Conservation (phyloP, 2,888 invertebrate genomes). For the Dilophus febrilis region DNA sequence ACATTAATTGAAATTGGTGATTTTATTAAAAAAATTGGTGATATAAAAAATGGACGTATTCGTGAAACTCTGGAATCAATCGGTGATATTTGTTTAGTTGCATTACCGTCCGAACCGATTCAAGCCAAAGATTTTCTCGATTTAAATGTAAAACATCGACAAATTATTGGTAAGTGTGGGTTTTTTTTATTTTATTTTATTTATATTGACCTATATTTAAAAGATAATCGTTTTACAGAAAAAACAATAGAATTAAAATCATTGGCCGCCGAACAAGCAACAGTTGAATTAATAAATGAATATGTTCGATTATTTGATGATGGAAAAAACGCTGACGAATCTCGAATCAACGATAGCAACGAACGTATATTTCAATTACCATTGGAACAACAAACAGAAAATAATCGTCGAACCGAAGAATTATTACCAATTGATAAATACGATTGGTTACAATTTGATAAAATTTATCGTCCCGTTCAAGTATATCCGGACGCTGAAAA, state of each 20-base stretch:
- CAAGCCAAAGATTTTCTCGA: slow-evolving; percentile 42
- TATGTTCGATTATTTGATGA: slow-evolving; percentile 40
- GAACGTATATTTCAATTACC: slow-evolving; percentile 37
- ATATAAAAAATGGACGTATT: slow-evolving; percentile 60
- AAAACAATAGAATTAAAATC: slow-evolving; percentile 39
- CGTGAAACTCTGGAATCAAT: slow-evolving; percentile 49
- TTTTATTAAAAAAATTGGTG: slow-evolving; percentile 34
- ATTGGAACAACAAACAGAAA: slow-evolving; percentile 34
- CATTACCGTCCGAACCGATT: slow-evolving; percentile 43
- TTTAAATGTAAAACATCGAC: slow-evolving; percentile 39
- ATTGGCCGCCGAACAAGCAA: slow-evolving; percentile 54
- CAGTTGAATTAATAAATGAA: slow-evolving; percentile 58
- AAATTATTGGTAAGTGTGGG: slow-evolving; percentile 9
- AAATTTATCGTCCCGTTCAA: slow-evolving; percentile 23
- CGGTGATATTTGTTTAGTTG: slow-evolving; percentile 40
- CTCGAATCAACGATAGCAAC: neutral
- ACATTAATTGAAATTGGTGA: slow-evolving; percentile 14
- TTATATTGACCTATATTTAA: neutral
- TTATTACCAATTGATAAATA: slow-evolving; percentile 24
- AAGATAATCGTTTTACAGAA: too few relatives aligned
- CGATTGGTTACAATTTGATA: slow-evolving; percentile 27
- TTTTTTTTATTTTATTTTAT: neutral
- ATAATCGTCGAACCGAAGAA: slow-evolving; percentile 27
- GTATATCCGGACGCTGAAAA: slow-evolving; percentile 20
- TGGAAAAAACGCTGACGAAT: too few relatives aligned